Base-by-base conservation (phyloP, 2,797 vertebrate genomes). In the Spatula versicolor region DNA sequence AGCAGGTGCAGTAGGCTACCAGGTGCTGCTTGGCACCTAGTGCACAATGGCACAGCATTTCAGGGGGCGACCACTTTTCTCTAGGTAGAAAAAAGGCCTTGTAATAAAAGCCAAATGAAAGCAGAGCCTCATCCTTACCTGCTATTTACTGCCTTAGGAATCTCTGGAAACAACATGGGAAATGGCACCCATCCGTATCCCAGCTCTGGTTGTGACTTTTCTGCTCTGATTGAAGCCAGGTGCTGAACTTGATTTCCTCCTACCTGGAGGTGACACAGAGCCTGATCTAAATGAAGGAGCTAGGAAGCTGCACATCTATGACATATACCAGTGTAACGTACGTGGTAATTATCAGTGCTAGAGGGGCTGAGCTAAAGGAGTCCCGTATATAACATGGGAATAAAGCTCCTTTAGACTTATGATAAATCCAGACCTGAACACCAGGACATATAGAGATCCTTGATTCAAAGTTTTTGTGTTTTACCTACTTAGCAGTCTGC, bases 101-200 rank as follows among this genome's bases (percentile, higher is more conserved):
- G 54, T 28, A 85, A 30, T 21, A 76, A 66, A 83, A 68, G 54
- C 15, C 45, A 75, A 45, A 78, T 45, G 20, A 75, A 81, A 75
- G 31, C 48, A 78, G 58, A 56, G 13, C 37, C 33, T 74, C 10
- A 31, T 56, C 52, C 64, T 85, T 43, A 46, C 4, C 17, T 17
- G 12, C n/a, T 41, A 39, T 31, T 60, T 48, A 19, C 22, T 75
- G 41, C 31, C 33, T 72, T 75, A 58, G 31, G 50, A 83, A 46
- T 83, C 66, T 81, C 55, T 71, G 46, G 28, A 78, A 72, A 66
- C 35, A 71, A 2, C n/a, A 19, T 18, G 20, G 43, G 54, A 52
- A 74, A 33, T 1, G 8, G 7, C 56, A 28, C 31, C 28, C 1
- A 1, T 64, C 0, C 1, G 14, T 54, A 50, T 45, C 58, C 41